phyloP scores from a whole-genome alignment of 2,113 vertebrate species.

The Bungarus multicinctus region DNA sequence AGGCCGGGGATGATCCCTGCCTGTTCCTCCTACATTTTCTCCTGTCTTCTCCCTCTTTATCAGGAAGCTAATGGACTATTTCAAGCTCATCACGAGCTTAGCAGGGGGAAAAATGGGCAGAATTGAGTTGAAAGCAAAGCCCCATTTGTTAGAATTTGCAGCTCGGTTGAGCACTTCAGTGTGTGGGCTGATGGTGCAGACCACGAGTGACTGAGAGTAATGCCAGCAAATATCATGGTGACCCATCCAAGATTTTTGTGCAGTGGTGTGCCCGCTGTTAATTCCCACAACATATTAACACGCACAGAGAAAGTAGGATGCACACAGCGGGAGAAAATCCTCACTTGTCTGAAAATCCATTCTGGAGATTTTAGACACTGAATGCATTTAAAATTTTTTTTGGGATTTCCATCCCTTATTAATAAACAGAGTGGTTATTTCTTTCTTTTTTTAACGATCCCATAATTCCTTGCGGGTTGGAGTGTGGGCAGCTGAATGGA shows the following conservation, averaged over 20 bases:
- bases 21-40: neutral
- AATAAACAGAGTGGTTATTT: neutral
- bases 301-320: neutral
- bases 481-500: too few species aligned
- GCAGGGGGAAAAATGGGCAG: neutral
- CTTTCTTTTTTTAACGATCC: neutral
- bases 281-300: neutral
- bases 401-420: neutral
- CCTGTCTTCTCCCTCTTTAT: neutral
- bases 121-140: neutral
- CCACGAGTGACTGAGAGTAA: neutral
- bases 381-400: neutral
- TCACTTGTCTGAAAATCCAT: neutral
- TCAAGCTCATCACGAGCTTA: conserved; percentile 7
- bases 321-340: neutral
- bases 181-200: neutral
- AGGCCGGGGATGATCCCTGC: neutral
- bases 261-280: neutral
- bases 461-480: too few species aligned
- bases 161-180: neutral
- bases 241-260: neutral
- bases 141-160: neutral
- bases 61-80: neutral
- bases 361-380: neutral
- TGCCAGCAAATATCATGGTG: fast-evolving